Evolutionary conservation across 2,113 vertebrate species (phyloP).

Genomic region (Sarotherodon lohbergeri): DNA sequence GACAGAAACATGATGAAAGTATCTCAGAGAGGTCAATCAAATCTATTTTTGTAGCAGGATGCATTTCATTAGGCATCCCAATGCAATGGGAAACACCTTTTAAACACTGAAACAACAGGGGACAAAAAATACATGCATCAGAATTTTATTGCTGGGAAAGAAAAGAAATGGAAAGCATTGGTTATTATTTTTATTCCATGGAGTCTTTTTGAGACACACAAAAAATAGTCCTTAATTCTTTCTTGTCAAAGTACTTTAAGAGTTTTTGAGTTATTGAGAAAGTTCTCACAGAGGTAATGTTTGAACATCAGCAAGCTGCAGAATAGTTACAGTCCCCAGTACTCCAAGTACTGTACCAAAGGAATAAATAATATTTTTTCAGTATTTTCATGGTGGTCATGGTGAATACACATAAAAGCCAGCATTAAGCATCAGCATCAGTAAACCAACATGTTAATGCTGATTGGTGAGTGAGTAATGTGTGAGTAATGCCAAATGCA

Average conservation of each 20-base stretch:
- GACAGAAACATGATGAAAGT: not conserved
- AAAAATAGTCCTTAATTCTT: not conserved
- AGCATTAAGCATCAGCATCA: not conserved
- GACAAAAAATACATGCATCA: not conserved
- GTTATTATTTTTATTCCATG: not conserved
- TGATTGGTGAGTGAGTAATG: not conserved
- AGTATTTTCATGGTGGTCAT: rapidly evolving
- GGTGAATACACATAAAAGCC: not conserved
- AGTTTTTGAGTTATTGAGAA: not conserved
- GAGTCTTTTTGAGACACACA: not conserved
- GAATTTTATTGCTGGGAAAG: not conserved
- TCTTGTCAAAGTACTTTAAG: not conserved
- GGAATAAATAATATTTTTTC: rapidly evolving
- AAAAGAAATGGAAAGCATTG: not conserved
- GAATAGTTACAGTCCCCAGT: not conserved
- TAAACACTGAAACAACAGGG: not conserved
- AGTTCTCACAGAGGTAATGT: not conserved
- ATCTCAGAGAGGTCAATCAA: not conserved
- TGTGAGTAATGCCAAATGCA: not conserved
- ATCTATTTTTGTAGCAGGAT: not conserved
- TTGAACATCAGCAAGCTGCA: not conserved
- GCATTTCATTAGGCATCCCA: not conserved
- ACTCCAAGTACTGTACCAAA: not conserved
- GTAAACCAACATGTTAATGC: not conserved
- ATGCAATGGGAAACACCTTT: not conserved